These are phyloP conservation scores for Zele albiditarsus DNA, from an alignment of 2,888 invertebrate genomes.

Conservation along the genomic window DNA sequence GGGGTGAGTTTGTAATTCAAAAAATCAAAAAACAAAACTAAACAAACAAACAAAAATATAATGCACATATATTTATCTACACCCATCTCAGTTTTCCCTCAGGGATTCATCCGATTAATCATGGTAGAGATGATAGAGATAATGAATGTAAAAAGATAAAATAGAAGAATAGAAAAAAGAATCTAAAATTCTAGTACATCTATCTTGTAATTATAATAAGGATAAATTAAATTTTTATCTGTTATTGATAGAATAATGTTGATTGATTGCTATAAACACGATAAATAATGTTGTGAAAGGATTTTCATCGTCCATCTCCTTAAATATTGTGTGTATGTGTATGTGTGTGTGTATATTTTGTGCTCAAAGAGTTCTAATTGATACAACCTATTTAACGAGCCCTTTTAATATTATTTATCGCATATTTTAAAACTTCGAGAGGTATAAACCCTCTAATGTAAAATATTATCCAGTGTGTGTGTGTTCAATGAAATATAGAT, in stretches of 20 bases:
- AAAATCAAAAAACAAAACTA: neutral
- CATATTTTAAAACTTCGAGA: conserved; percentile 42
- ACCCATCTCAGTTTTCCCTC: conserved; percentile 28
- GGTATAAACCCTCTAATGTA: conserved; percentile 48
- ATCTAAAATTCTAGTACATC: neutral
- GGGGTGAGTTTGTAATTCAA: neutral
- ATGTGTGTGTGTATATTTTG: neutral
- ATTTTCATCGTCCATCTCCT: neutral
- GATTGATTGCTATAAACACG: conserved; percentile 11
- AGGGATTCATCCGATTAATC: conserved; percentile 23
- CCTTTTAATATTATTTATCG: conserved; percentile 51
- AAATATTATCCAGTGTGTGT: neutral
- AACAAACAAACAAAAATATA: neutral
- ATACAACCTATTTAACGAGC: conserved; percentile 47
- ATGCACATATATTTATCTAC: neutral
- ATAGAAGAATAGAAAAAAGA: neutral
- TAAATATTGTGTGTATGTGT: too few relatives aligned
- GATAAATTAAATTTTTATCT: conserved; percentile 7
- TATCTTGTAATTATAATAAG: neutral
- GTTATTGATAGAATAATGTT: conserved; percentile 10
- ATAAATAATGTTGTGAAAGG: neutral
- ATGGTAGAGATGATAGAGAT: conserved; percentile 18
- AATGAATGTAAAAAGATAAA: neutral
- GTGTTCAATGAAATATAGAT: conserved; percentile 55
- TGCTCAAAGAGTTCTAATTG: neutral